Base-by-base conservation (phyloP, 30 jellyfish, hydroid and myxozoan genomes). In the Rhopilema esculentum region DNA sequence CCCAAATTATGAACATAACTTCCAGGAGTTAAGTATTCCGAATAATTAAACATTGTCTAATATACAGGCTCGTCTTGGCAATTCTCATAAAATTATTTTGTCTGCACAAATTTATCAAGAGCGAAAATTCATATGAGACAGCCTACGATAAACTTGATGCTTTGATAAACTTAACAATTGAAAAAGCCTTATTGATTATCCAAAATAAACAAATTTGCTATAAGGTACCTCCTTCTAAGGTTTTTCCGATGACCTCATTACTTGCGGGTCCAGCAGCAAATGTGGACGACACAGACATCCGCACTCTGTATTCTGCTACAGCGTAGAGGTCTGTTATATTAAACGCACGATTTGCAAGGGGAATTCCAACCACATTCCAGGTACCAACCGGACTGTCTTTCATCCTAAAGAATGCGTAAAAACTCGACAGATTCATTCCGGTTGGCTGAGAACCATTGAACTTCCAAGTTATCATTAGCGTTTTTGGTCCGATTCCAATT, bases 211-310 rank as follows among this genome's bases (percentile, higher is more conserved):
- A n/a, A n/a, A n/a, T 40, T 40, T 40, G 57, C 12, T 26, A 23
- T 69, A n/a, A 20, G 9, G 7, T 77, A 77, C 88, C 77, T 52
- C 77, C 88, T 77, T 77, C 88, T n/a, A 64, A 31, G 18, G 88
- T 77, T 15, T 48, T 64, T 18, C 66, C 66, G 20, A 51, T 48
- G 17, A 53, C 77, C 66, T 50, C 88, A n/a, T 52, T 31, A 20
- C 88, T 77, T 53, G 77, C 76, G 9, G 48, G 57, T 1, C 88
- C 77, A 52, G 28, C 62, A 0, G 77, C 75, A 52, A 17, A 53
- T 23, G 66, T 61, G 0, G 27, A 28, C 32, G 88, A 27, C 18
- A 77, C 88, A 77, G 88, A 61, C 77, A 77, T 51, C 33, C 88
- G 52, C 21, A 77, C 23, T 77, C 66, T 23, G 53, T 77, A 77